These are phyloP conservation scores for Dromas ardeola DNA, from an alignment of 2,113 vertebrate genomes.

Conservation along the genomic window DNA sequence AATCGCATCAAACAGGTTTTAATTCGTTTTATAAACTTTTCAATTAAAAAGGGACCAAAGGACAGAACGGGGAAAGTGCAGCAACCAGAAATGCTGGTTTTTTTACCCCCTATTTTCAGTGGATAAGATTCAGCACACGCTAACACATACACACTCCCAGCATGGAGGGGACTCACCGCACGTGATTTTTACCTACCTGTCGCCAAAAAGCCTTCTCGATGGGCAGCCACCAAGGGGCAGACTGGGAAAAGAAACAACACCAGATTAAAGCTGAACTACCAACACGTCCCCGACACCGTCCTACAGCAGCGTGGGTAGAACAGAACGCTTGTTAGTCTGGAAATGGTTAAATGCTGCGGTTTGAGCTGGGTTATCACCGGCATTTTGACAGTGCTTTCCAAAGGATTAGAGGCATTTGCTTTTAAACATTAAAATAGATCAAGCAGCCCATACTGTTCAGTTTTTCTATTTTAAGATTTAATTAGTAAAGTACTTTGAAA, in stretches of 20 bases:
- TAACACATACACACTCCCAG: accelerated
- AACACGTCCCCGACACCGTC: accelerated
- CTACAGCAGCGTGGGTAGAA: background rate
- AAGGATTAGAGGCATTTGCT: background rate
- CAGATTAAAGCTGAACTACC: background rate
- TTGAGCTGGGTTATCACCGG: background rate
- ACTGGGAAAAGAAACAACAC: slow-evolving; percentile 59
- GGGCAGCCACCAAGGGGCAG: slow-evolving; percentile 95
- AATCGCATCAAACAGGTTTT: background rate
- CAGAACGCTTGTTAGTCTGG: background rate
- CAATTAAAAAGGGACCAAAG: background rate
- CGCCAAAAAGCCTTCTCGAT: slow-evolving; percentile 90
- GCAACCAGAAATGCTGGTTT: background rate
- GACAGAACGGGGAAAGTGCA: background rate
- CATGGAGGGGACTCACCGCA: accelerated
- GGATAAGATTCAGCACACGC: accelerated
- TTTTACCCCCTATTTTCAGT: accelerated
- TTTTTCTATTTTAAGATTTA: background rate
- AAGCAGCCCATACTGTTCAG: background rate
- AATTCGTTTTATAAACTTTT: background rate
- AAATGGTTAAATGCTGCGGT: background rate
- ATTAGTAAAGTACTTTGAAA: background rate
- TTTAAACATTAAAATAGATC: background rate
- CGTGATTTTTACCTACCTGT: slow-evolving; percentile 76
- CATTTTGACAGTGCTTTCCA: background rate